phyloP scores from a whole-genome alignment of 2,113 vertebrate genomes.

The Sylvietta virens region DNA sequence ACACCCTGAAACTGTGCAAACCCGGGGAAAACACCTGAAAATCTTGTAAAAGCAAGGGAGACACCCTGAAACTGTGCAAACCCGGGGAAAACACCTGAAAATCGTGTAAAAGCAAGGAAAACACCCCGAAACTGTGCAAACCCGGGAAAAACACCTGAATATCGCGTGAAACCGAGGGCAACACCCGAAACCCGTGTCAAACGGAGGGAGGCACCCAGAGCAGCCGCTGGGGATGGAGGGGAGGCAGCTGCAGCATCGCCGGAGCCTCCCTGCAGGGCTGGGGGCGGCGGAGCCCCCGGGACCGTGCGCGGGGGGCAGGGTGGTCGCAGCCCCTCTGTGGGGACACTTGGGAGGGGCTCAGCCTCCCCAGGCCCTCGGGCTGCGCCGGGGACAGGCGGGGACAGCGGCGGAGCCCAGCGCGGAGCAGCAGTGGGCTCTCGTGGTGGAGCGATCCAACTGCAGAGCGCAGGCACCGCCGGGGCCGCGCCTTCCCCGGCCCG shows the following conservation, averaged over 20 bases:
- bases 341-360: fast-evolving
- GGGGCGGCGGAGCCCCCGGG: neutral
- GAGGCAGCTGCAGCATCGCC: neutral
- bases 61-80: neutral
- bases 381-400: neutral
- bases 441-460: neutral
- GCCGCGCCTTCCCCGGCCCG: neutral
- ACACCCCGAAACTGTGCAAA: neutral
- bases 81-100: neutral
- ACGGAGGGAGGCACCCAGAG: neutral
- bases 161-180: fast-evolving
- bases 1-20: neutral
- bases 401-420: neutral
- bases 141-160: neutral
- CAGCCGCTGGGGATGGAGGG: neutral
- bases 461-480: neutral
- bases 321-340: fast-evolving
- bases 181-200: fast-evolving
- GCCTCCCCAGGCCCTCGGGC: neutral
- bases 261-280: neutral
- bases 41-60: fast-evolving
- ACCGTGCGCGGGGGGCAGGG: fast-evolving
- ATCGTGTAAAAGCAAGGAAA: fast-evolving
- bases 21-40: neutral
- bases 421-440: slow-evolving; percentile 36